These are phyloP conservation scores for Trachops cirrhosus DNA, from an alignment of 2,797 vertebrate genomes.

Conservation along the genomic window DNA sequence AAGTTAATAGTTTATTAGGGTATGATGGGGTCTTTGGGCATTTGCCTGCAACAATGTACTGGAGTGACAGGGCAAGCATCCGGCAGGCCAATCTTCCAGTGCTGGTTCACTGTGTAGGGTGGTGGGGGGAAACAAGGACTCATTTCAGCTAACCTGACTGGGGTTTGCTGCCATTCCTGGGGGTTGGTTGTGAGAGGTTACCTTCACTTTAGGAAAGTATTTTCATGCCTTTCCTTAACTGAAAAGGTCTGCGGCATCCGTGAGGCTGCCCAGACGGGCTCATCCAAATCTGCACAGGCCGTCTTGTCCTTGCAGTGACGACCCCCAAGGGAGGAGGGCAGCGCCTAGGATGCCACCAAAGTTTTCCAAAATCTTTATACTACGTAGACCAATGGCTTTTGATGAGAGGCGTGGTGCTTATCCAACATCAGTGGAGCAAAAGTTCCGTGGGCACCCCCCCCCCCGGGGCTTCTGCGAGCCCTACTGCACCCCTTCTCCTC, in stretches of 20 bases:
- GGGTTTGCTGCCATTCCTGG: neutral
- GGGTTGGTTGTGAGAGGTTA: neutral
- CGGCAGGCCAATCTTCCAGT: neutral
- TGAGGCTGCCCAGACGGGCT: conserved; percentile 13
- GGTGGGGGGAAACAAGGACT: neutral
- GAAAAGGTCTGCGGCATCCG: neutral
- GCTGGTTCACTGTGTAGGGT: neutral
- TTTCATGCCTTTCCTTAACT: neutral
- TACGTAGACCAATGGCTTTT: neutral
- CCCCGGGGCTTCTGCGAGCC: neutral
- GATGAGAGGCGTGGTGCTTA: neutral
- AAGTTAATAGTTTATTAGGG: neutral
- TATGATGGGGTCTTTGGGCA: neutral
- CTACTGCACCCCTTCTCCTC: neutral
- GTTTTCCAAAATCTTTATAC: conserved; percentile 48
- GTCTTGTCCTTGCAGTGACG: conserved; percentile 49
- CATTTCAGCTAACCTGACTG: neutral
- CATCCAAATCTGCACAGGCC: neutral
- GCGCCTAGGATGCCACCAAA: conserved; percentile 54
- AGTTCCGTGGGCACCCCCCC: conserved; percentile 31
- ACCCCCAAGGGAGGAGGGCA: conserved; percentile 41
- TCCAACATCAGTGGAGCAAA: conserved; percentile 28
- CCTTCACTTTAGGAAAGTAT: neutral
- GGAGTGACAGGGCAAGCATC: neutral
- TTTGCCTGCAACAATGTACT: neutral